phyloP scores from a whole-genome alignment of 1,140 invertebrate genomes.

The Nasonia longicornis region DNA sequence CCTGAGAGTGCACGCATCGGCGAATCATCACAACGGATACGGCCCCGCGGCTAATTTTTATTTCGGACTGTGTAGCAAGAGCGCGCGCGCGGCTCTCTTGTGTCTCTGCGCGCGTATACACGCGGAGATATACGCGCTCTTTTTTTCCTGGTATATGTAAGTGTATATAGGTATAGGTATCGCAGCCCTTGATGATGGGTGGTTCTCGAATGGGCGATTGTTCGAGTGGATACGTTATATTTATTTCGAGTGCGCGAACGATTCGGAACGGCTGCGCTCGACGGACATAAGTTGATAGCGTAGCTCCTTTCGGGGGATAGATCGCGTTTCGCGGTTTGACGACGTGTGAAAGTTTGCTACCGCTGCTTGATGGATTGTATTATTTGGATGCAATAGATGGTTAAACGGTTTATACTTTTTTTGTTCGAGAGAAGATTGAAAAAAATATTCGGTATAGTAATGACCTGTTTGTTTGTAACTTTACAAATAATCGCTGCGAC shows the following conservation, averaged over 20 bases:
- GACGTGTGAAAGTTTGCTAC: conserved; percentile 3
- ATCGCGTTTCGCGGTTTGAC: neutral
- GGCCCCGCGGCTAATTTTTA: conserved; percentile 9
- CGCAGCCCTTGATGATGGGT: neutral
- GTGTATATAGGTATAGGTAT: neutral
- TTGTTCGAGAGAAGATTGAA: too few species aligned
- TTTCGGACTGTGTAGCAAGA: neutral
- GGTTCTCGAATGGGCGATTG: neutral
- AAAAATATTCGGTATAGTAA: too few species aligned
- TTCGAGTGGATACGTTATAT: neutral
- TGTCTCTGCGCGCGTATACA: conserved; percentile 9
- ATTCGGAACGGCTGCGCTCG: neutral
- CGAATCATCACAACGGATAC: conserved; percentile 24
- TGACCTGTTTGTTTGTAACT: too few species aligned
- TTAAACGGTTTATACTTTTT: too few species aligned
- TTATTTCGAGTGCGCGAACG: neutral
- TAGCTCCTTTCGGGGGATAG: neutral
- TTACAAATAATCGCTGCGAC: too few species aligned
- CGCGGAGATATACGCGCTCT: too few species aligned
- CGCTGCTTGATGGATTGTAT: neutral
- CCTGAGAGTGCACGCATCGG: conserved; percentile 45
- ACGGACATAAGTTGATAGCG: too few species aligned
- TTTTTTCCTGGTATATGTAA: too few species aligned
- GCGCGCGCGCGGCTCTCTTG: neutral
- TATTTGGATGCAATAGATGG: too few species aligned